Evolutionary conservation across 2,113 vertebrate species (phyloP).

Genomic region (Syrrhaptes paradoxus): DNA sequence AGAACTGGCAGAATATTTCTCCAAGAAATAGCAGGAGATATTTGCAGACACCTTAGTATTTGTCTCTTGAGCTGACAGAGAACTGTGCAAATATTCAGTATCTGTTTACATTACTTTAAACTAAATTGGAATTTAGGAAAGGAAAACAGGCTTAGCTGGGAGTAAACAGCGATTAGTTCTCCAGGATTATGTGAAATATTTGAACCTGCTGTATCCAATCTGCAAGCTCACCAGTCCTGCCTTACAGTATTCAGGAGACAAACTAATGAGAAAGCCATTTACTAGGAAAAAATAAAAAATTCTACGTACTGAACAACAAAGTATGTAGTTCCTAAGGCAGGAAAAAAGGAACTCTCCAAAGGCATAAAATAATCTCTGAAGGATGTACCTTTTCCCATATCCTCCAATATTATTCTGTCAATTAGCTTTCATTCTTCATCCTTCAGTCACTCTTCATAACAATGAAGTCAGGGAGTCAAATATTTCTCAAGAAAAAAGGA

Average conservation of each 20-base stretch:
- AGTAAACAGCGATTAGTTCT: neutral
- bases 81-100: neutral
- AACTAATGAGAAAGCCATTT: neutral
- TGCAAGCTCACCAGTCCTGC: neutral
- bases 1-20: neutral
- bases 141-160: neutral
- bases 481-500: neutral
- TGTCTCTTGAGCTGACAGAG: neutral
- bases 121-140: neutral
- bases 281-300: neutral
- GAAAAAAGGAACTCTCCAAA: neutral
- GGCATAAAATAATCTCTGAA: neutral
- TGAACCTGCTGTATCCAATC: neutral
- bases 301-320: neutral
- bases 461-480: neutral
- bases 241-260: neutral
- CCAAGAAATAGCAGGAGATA: neutral
- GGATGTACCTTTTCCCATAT: neutral
- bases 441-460: neutral
- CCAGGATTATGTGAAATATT: neutral
- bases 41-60: neutral
- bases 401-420: neutral
- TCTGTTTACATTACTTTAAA: neutral
- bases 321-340: neutral
- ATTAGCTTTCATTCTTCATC: neutral